Base-by-base conservation (phyloP, 2,113 vertebrate genomes). In the Mirza zaza region DNA sequence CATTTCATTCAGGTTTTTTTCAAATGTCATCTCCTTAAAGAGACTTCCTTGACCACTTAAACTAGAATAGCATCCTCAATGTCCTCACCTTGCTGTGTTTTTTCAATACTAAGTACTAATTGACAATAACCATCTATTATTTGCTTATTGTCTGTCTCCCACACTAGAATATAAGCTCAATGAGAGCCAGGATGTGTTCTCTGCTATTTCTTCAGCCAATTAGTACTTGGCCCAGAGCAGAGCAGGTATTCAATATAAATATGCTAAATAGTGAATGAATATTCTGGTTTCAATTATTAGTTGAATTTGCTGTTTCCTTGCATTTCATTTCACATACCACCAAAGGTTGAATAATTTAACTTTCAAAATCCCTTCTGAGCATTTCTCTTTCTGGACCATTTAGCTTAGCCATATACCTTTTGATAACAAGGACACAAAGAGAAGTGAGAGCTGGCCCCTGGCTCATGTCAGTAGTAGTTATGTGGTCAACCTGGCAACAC, bases 321-420 rank as follows among this genome's bases (percentile, higher is more conserved):
- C 67, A 70, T 75, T 97, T 96, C 73, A 94, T n/a, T 93, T 94
- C 81, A 84, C 17, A 80, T 84, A 9, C 6, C 42, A 42, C 17
- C 52, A 67, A 92, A 95, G 10, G 18, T 0, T 36, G 29, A 71
- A 32, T 57, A 86, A 92, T 67, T 92, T 73, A 97, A 93, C 55
- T 71, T 95, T 84, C 36, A 71, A 92, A 95, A 95, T 76, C 14
- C 42, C 14, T 75, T 95, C 55, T 92, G 23, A 91, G 67, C 14
- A 59, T 57, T 32, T 67, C 21, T 42, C 34, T 76, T 70, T 96
- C 71, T 85, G 77, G 34, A 89, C 3, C 5, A 89, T 61, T 87
- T 71, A 77, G 79, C 45, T 87, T 75, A 80, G 85, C 50, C 18
- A 61, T 55, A 52, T 29, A 91, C 18, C 29, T 61, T 93, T 59